Evolutionary conservation across 2,888 invertebrate genomes (phyloP).

Genomic region (Cepaea hortensis): DNA sequence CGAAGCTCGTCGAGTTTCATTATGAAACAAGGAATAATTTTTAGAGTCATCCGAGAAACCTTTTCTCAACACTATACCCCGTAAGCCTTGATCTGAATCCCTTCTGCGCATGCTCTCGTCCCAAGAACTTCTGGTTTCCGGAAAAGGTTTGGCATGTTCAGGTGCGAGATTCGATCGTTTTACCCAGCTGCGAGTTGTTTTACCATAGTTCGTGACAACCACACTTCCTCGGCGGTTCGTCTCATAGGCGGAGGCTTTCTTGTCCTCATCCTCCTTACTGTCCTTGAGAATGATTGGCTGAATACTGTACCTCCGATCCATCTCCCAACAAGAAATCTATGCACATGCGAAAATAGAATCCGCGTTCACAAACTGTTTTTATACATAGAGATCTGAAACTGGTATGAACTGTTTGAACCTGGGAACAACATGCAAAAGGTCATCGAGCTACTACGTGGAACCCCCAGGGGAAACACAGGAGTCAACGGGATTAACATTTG

Average conservation of each 20-base stretch:
- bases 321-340: background rate
- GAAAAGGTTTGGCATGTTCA: conserved; percentile 35
- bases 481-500: too few relatives aligned
- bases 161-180: conserved; percentile 43
- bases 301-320: conserved; percentile 47
- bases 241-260: background rate
- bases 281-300: conserved; percentile 46
- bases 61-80: conserved; percentile 43
- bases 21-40: conserved; percentile 44
- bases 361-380: background rate
- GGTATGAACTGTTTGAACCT: too few relatives aligned
- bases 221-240: background rate
- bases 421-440: too few relatives aligned
- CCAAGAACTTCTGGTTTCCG: conserved; percentile 46
- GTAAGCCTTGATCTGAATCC: conserved; percentile 43
- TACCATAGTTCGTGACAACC: conserved; percentile 15
- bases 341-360: background rate
- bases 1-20: conserved; percentile 20
- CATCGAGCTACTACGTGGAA: too few relatives aligned
- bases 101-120: conserved; percentile 50
- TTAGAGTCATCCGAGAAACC: conserved; percentile 45
- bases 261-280: conserved; percentile 37
- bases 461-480: too few relatives aligned
- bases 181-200: conserved; percentile 39
- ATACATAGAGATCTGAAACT: too few relatives aligned